Percentiles rank a stretch among this genome's conserved stretches.
Conservation (phyloP, 2,797 vertebrate species). For the Sphenopsis melanotis region DNA sequence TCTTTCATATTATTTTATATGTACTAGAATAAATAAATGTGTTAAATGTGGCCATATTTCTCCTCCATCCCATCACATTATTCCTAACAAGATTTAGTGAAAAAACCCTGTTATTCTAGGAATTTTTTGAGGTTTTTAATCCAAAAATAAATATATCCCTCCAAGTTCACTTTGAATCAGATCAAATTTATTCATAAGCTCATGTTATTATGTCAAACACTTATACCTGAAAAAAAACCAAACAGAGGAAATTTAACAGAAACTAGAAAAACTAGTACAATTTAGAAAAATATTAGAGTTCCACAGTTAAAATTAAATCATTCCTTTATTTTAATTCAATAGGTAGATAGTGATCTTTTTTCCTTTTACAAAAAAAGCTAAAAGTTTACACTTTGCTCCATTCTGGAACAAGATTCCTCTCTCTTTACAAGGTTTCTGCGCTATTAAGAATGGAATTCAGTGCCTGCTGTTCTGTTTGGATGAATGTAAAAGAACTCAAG, state of each 20-base stretch:
- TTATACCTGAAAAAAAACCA: neutral
- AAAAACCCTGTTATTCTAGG: neutral
- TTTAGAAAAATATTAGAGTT: neutral
- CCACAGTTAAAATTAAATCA: neutral
- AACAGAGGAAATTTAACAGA: neutral
- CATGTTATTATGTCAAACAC: neutral
- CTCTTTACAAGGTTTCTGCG: neutral
- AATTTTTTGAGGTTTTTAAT: accelerated
- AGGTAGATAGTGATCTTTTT: neutral
- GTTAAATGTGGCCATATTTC: neutral
- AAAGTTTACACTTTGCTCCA: neutral
- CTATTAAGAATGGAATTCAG: neutral
- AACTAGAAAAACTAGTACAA: neutral
- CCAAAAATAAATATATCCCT: neutral
- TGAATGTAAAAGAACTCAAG: neutral
- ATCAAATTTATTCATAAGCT: neutral
- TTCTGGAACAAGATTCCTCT: neutral
- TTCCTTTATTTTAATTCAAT: neutral
- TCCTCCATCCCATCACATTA: neutral
- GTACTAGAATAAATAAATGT: neutral
- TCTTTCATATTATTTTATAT: neutral
- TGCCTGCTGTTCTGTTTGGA: neutral
- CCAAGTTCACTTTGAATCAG: neutral
- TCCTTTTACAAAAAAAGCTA: neutral
- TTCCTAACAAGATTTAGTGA: neutral